Evolutionary conservation across 2,797 vertebrate genomes (phyloP), one percentile per base, ranked within the genome.

Genomic region (Sebastes nivosus): DNA sequence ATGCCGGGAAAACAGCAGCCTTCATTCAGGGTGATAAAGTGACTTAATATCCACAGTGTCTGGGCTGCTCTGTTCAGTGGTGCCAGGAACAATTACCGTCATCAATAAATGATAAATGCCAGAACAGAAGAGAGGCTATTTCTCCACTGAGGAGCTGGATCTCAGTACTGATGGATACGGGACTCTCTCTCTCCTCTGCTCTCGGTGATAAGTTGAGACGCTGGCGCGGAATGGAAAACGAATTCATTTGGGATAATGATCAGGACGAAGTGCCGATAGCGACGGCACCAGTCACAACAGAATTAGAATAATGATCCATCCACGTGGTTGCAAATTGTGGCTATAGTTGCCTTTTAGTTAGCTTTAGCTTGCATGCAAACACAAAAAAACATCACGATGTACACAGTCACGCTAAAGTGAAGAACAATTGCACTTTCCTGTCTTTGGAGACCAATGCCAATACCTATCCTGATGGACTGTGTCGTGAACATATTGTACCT

Each of bases 21-120:
- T 86, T 87, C 77, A 78, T 90, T 84, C 80, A 73, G 78, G 18
- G 89, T 94, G 92, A 93, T 94, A 29, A 87, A 92, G 87, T 87
- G 87, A 92, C 90, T 90, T 93, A 92, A 93, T 92, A 92, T 93
- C 88, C 82, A 82, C 79, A 77, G 70, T 77, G 92, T 92, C 90
- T 92, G 80, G 85, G 77, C 79, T 64, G 84, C 86, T 85, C 81
- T 84, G 75, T 83, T 91, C 90, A 68, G 71, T 79, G 84, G 86
- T 93, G 90, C 91, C 92, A 92, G 81, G 85, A 91, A 93, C 90
- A 92, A 93, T 94, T 90, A 89, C 86, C 54, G 25, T 90, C 90
- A 92, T 94, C 88, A 93, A 93, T 92, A 92, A 93, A 89, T 94
- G 91, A 92, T 90, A 90, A 89, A 94, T 91, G 85, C 77, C 79